A percentile compares a stretch with the other conserved stretches of the same genome.
Conservation (phyloP, 1,140 invertebrate species). For the Reticulitermes speratus region DNA sequence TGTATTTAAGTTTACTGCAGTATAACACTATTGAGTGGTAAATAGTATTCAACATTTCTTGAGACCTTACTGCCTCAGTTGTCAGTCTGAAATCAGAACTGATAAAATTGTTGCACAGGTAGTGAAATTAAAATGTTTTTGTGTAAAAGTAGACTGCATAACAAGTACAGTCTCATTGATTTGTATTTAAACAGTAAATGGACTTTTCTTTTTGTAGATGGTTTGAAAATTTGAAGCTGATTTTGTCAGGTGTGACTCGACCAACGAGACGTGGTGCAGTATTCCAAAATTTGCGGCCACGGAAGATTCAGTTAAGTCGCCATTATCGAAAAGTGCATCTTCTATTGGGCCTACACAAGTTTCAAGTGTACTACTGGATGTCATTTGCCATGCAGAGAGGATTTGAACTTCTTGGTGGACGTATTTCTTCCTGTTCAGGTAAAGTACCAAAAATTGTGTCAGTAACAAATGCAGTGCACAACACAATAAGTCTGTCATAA, state of each 20-base stretch:
- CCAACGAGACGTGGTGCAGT: constrained; percentile 87
- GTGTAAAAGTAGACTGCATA: too few species aligned
- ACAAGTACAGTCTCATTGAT: too few species aligned
- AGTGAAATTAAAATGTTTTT: too few species aligned
- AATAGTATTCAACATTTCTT: too few species aligned
- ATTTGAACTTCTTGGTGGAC: constrained; percentile 84
- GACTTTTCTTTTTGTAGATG: constrained; percentile 56
- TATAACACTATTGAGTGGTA: too few species aligned
- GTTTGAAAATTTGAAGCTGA: constrained; percentile 95
- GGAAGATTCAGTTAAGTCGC: constrained; percentile 87
- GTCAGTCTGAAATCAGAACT: too few species aligned
- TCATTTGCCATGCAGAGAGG: constrained; percentile 95
- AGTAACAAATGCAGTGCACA: not conserved
- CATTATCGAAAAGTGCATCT: constrained; percentile 90
- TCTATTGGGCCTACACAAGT: constrained; percentile 81
- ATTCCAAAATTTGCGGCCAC: constrained; percentile 79
- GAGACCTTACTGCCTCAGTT: too few species aligned
- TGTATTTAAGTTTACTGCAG: too few species aligned
- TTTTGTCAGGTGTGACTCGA: constrained; percentile 91
- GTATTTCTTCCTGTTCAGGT: constrained; percentile 78
- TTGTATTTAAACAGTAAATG: too few species aligned
- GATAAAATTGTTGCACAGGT: too few species aligned
- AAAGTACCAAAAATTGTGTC: constrained; percentile 14
- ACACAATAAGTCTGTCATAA: too few species aligned
- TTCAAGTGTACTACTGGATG: constrained; percentile 97